Evolutionary conservation across 64 coral and sea anemone genomes (phyloP).

Genomic region (Catalaphyllia jardinei): DNA sequence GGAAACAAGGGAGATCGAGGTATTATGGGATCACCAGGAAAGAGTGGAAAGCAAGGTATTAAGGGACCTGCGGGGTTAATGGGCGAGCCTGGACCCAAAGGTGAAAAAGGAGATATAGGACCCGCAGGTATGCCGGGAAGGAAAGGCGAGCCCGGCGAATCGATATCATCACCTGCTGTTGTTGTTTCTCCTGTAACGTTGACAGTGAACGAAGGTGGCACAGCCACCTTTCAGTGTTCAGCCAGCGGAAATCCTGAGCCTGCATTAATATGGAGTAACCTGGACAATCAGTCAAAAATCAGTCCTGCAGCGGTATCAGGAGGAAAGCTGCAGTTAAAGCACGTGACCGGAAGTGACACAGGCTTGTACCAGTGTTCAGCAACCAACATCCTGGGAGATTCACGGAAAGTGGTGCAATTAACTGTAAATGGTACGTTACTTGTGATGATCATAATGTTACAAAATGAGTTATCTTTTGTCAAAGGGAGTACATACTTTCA

Average conservation of each 20-base stretch:
- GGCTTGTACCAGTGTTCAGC: conserved; percentile 51
- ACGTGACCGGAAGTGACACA: conserved; percentile 9
- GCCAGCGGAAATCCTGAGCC: conserved; percentile 59
- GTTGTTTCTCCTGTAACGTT: conserved; percentile 24
- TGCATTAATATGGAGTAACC: conserved; percentile 47
- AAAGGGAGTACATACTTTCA: no score
- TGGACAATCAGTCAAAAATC: conserved; percentile 6
- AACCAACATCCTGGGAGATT: conserved; percentile 34
- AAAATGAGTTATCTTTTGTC: no score
- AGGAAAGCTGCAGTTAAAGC: conserved; percentile 19
- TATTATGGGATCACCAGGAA: conserved; percentile 33
- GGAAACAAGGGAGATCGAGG: conserved; percentile 33
- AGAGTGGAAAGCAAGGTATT: conserved; percentile 27
- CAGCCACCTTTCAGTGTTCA: conserved; percentile 20
- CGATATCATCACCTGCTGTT: conserved; percentile 14
- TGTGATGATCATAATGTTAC: no score
- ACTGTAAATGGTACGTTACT: conserved; percentile 21
- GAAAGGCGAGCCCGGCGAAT: conserved; percentile 41
- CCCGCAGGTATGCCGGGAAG: conserved; percentile 31
- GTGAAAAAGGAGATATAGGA: conserved; percentile 31
- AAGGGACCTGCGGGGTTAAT: background rate
- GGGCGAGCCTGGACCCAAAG: conserved; percentile 2
- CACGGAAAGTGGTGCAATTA: background rate
- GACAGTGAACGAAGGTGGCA: conserved; percentile 31
- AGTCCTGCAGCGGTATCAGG: background rate